These are phyloP conservation scores for Cairina moschata DNA, from an alignment of 2,113 vertebrate genomes.

Conservation along the genomic window DNA sequence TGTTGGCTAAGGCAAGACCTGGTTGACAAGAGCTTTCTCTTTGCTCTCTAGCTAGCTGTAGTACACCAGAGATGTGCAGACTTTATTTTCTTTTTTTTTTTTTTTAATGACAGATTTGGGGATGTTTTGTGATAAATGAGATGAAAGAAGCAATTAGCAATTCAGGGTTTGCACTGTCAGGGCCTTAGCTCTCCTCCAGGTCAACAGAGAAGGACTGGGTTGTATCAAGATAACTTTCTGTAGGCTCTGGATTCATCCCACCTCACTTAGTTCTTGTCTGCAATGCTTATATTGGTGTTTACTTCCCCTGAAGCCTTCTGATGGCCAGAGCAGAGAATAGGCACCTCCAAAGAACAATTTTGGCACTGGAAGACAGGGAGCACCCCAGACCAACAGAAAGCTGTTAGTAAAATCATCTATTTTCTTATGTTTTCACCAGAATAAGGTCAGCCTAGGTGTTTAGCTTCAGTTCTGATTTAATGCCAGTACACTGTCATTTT, in stretches of 20 bases:
- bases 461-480: neutral
- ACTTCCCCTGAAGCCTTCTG: neutral
- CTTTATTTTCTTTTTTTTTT: neutral
- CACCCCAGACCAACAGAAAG: neutral
- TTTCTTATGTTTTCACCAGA: neutral
- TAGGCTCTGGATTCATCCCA: neutral
- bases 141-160: neutral
- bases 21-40: neutral
- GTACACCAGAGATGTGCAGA: neutral
- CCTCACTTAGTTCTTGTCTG: neutral
- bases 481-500: accelerated
- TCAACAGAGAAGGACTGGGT: neutral
- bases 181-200: neutral
- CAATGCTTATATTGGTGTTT: neutral
- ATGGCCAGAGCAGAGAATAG: neutral
- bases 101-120: neutral
- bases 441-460: neutral
- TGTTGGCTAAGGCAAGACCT: neutral
- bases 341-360: neutral
- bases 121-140: neutral
- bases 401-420: neutral
- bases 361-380: neutral
- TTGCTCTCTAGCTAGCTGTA: neutral
- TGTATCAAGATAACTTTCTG: neutral
- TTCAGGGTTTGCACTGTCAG: neutral